phyloP scores from a whole-genome alignment of 2,113 vertebrate genomes.

The Triplophysa siluroides region DNA sequence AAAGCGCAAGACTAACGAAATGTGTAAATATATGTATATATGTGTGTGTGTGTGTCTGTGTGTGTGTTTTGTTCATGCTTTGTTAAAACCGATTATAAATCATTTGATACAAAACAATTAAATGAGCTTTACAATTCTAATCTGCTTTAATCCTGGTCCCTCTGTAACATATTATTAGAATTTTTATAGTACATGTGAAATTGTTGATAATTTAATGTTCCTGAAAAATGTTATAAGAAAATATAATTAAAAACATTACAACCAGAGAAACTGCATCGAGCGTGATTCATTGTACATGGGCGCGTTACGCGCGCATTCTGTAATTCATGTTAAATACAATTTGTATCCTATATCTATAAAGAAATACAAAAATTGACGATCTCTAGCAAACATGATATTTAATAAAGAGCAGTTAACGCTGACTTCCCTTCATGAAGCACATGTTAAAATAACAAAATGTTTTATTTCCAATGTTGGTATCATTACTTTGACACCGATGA shows the following conservation, averaged over 20 bases:
- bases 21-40: neutral
- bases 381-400: neutral
- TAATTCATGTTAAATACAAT: neutral
- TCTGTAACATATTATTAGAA: neutral
- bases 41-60: neutral
- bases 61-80: neutral
- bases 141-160: neutral
- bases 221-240: neutral
- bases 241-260: neutral
- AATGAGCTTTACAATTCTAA: neutral
- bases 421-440: neutral
- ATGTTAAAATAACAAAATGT: neutral
- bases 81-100: neutral
- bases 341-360: too few relatives aligned
- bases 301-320: neutral
- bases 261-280: neutral
- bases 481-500: neutral
- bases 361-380: neutral
- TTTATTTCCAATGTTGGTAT: neutral
- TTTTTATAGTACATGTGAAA: neutral
- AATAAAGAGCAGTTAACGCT: neutral
- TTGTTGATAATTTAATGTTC: neutral
- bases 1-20: neutral
- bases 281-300: neutral
- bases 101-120: neutral